phyloP scores from a whole-genome alignment of 2,113 vertebrate species.

The Podarcis raffonei region DNA sequence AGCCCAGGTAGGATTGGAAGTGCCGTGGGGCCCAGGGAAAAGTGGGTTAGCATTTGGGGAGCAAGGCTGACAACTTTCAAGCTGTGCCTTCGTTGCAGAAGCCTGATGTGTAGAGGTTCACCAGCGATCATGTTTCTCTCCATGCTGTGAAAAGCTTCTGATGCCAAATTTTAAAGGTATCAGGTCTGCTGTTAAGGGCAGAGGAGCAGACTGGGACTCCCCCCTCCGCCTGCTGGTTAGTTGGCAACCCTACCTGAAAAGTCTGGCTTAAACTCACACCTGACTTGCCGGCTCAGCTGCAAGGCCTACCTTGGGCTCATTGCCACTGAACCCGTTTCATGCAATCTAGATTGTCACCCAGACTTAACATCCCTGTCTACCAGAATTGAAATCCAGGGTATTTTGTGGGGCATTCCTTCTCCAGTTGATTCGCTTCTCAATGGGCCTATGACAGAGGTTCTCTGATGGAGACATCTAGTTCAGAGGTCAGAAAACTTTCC shows the following conservation, averaged over 20 bases:
- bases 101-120: too few relatives aligned
- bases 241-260: background rate
- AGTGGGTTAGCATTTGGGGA: background rate
- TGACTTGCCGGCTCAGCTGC: background rate
- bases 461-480: background rate
- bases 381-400: background rate
- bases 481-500: too few relatives aligned
- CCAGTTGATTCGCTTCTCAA: background rate
- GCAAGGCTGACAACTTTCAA: background rate
- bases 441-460: background rate
- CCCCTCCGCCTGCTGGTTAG: background rate
- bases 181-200: background rate
- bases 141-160: background rate
- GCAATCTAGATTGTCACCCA: background rate
- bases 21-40: background rate
- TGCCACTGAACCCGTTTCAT: background rate
- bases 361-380: background rate
- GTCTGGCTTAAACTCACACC: background rate
- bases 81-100: background rate
- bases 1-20: slow-evolving; percentile 78
- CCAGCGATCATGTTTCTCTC: background rate
- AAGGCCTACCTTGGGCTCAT: background rate
- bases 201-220: background rate
- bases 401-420: background rate
- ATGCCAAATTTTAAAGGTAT: background rate